phyloP scores from a whole-genome alignment of 2,797 vertebrate species.

The Etheostoma nigrum region DNA sequence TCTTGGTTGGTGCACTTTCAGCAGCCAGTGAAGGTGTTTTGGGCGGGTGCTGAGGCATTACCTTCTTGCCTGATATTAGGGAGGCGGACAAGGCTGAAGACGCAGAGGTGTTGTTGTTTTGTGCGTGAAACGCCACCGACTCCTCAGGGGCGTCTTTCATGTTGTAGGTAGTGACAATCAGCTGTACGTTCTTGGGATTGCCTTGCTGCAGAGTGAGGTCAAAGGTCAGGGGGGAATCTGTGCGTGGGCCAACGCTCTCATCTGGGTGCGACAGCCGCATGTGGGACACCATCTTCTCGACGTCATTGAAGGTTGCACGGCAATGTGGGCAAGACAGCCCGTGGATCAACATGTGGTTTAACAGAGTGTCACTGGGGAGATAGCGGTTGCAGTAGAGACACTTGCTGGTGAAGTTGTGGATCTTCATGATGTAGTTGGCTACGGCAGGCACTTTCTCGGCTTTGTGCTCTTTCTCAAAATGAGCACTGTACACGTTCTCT shows the following conservation, averaged over 20 bases:
- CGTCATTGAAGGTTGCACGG: slow-evolving; percentile 97
- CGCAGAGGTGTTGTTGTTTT: slow-evolving; percentile 86
- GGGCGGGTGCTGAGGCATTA: slow-evolving; percentile 79
- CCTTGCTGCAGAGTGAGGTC: slow-evolving; percentile 98
- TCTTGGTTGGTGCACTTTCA: slow-evolving; percentile 87
- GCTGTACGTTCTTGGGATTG: slow-evolving; percentile 97
- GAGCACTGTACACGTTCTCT: slow-evolving; percentile 97
- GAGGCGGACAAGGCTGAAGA: slow-evolving; percentile 78
- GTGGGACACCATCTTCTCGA: slow-evolving; percentile 98
- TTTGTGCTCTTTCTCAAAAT: slow-evolving; percentile 99
- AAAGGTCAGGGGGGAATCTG: slow-evolving; percentile 96
- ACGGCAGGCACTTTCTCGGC: slow-evolving; percentile 98
- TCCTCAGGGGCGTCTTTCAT: slow-evolving; percentile 96
- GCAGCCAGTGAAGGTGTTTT: slow-evolving; percentile 87
- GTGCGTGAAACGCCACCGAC: slow-evolving; percentile 95
- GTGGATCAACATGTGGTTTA: slow-evolving; percentile 99
- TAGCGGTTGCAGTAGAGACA: slow-evolving; percentile 99
- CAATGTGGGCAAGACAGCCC: slow-evolving; percentile 97
- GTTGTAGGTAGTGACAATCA: slow-evolving; percentile 98
- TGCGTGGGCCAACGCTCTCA: slow-evolving; percentile 93
- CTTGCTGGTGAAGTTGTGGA: slow-evolving; percentile 99
- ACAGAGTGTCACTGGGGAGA: slow-evolving; percentile 95
- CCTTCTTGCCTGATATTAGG: slow-evolving; percentile 68
- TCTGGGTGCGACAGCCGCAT: slow-evolving; percentile 95
- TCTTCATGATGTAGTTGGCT: slow-evolving; percentile 99